Evolutionary conservation across 2,113 vertebrate genomes (phyloP).

Genomic region (Limnothrissa miodon): DNA sequence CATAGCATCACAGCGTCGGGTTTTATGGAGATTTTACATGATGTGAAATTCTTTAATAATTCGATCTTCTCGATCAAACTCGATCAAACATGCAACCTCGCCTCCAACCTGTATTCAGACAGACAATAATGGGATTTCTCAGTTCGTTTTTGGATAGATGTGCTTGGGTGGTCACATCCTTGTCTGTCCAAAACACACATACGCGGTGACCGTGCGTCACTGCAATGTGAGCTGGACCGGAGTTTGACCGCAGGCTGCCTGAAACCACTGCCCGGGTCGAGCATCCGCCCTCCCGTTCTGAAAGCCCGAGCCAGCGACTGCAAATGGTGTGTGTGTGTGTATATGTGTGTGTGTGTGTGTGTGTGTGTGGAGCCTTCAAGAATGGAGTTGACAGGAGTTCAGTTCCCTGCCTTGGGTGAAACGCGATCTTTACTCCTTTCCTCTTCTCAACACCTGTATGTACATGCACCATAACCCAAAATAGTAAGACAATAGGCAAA

Average conservation of each 20-base stretch:
- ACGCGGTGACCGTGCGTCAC: slow-evolving; percentile 41
- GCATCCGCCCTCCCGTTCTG: slow-evolving; percentile 41
- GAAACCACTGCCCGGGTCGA: slow-evolving; percentile 52
- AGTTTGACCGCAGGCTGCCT: slow-evolving; percentile 47
- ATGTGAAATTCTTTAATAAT: not conserved
- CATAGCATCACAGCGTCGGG: slow-evolving; percentile 23
- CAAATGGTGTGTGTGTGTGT: not conserved
- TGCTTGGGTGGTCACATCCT: slow-evolving; percentile 50
- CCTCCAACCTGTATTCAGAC: slow-evolving; percentile 48
- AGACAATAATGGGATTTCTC: slow-evolving; percentile 52
- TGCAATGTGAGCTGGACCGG: slow-evolving; percentile 41
- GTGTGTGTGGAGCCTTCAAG: not conserved
- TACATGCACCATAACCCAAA: not conserved
- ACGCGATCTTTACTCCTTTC: not conserved
- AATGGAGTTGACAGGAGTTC: not conserved
- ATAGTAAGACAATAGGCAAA: not conserved
- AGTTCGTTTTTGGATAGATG: slow-evolving; percentile 46
- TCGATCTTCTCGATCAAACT: too few species aligned
- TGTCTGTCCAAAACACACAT: slow-evolving; percentile 33
- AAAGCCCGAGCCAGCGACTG: slow-evolving; percentile 39
- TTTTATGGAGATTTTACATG: slow-evolving; percentile 19
- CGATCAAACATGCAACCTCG: not conserved
- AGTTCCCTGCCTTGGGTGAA: not conserved
- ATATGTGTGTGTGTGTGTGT: not conserved
- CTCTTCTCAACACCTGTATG: not conserved